Evolutionary conservation across 1,140 invertebrate genomes (phyloP).

Genomic region (Nixonia krombeini): DNA sequence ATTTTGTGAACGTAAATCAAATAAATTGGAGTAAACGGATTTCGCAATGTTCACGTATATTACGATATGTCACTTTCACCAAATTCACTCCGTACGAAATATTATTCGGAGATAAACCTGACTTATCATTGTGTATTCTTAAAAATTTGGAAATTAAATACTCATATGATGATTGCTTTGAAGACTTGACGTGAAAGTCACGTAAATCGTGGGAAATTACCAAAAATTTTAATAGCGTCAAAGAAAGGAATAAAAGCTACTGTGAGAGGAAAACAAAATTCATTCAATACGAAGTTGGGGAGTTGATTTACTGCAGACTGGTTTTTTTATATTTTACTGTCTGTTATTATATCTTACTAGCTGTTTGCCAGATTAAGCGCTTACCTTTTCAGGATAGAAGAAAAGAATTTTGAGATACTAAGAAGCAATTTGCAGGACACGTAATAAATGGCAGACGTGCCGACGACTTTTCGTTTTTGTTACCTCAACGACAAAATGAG

Average conservation of each 20-base stretch:
- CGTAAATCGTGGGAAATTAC: slow-evolving; percentile 9
- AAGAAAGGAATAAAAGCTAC: slow-evolving; percentile 15
- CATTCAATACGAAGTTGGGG: neutral
- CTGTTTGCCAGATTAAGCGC: too few species aligned
- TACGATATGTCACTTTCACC: slow-evolving; percentile 47
- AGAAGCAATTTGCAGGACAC: too few species aligned
- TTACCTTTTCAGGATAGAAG: too few species aligned
- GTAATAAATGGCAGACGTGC: too few species aligned
- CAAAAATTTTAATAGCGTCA: neutral
- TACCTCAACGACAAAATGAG: too few species aligned
- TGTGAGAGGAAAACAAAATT: slow-evolving; percentile 6
- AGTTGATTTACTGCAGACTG: too few species aligned
- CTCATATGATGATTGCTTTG: slow-evolving; percentile 11
- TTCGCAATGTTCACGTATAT: slow-evolving; percentile 63
- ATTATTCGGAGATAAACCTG: slow-evolving; percentile 52
- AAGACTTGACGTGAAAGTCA: slow-evolving; percentile 8
- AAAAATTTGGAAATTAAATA: slow-evolving; percentile 2
- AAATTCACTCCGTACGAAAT: slow-evolving; percentile 50
- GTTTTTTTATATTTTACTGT: too few species aligned
- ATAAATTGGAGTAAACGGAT: slow-evolving; percentile 58
- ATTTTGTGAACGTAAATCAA: slow-evolving; percentile 58
- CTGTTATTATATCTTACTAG: too few species aligned
- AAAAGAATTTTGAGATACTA: too few species aligned
- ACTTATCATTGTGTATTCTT: slow-evolving; percentile 18
- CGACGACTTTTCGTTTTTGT: too few species aligned